Evolutionary conservation across 1,140 invertebrate species (phyloP), one percentile per base, ranked within the genome.

Genomic region (Rhagoletis pomonella): DNA sequence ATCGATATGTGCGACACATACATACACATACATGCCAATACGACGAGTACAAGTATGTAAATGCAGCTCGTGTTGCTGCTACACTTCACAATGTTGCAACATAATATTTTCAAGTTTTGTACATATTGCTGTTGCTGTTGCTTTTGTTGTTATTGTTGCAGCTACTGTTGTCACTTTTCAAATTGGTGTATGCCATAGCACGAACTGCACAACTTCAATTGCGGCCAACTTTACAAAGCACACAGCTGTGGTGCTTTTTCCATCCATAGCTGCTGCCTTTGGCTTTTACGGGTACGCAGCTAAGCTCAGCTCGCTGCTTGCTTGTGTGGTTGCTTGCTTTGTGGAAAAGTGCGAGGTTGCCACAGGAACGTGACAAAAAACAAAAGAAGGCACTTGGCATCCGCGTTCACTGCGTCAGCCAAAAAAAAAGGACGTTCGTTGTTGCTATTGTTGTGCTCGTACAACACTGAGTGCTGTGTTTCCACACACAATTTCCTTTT

Each of bases 331-430:
- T 17, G 42, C 60, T 42, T 29, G 29, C 55, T 47, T 44, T 86
- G 65, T 85, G 62, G 29, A 85, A 62, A 73, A 77, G 59, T 65
- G 87, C 87, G 85, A 89, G 88, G 88, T 86, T 86, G 90, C 90
- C 90, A 89, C 91, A 81, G 91, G 89, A 91, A 92, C 91, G 91
- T 92, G 91, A 92, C 90, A 89, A 92, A 92, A 91, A 92, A 92
- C 91, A 92, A 92, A 92, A 92, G 91, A 92, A 92, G 91, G 91
- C 91, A 92, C 91, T 92, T 91, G 81, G 91, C 89, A 88, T 87
- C 88, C 89, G 73, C 73, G 73, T 81, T 81, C 73, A 81, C 47
- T 81, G 73, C 73, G 73, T 81, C 73, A 81, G 73, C 73, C 73
- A 81, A 47, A 73, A 73, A 81, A 81, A 81, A 47, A 47, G 55